Conservation (phyloP, 2,888 invertebrate species). For the Phrixothrix hirtus region DNA sequence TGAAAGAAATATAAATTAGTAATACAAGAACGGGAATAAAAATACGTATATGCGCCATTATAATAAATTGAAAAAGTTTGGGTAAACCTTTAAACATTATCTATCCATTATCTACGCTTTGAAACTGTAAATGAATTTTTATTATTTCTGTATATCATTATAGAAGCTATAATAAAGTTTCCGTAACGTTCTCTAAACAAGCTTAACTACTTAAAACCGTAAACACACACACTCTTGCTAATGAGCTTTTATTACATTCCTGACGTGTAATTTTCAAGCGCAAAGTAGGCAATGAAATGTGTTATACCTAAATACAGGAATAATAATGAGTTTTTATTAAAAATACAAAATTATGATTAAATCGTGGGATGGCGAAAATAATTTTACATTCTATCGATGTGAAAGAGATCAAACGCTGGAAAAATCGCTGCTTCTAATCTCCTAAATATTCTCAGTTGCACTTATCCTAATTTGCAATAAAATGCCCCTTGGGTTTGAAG, state of each 20-base stretch:
- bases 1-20: too few relatives aligned
- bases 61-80: too few relatives aligned
- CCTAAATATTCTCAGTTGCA: constrained; percentile 48
- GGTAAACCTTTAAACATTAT: too few relatives aligned
- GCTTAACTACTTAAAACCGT: constrained; percentile 33
- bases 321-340: constrained; percentile 22
- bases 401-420: constrained; percentile 4
- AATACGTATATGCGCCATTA: constrained; percentile 38
- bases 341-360: constrained; percentile 14
- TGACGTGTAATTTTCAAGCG: constrained; percentile 17
- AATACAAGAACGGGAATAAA: too few relatives aligned
- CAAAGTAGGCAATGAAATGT: constrained; percentile 5
- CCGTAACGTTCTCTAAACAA: constrained; percentile 20
- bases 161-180: constrained; percentile 24
- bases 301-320: constrained; percentile 10
- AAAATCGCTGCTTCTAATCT: constrained; percentile 34
- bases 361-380: constrained; percentile 13
- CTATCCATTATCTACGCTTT: constrained; percentile 37
- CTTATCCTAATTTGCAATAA: constrained; percentile 53
- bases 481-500: constrained; percentile 41
- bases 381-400: constrained; percentile 1
- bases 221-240: constrained; percentile 33
- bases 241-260: constrained; percentile 33
- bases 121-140: constrained; percentile 33
- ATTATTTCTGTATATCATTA: constrained; percentile 42